phyloP scores from a whole-genome alignment of 2,888 invertebrate species.

The Machimus rusticus region DNA sequence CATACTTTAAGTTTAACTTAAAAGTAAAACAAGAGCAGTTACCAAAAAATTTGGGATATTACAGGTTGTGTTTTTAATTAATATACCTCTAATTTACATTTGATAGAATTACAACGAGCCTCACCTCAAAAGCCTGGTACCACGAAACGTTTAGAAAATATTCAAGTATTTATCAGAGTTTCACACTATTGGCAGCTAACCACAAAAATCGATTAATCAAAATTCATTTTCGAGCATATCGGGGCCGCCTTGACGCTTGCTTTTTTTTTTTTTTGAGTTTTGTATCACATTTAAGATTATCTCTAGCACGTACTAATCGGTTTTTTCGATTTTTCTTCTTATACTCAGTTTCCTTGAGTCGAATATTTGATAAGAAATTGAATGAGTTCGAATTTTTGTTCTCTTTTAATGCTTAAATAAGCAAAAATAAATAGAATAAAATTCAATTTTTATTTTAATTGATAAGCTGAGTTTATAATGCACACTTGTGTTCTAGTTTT shows the following conservation, averaged over 20 bases:
- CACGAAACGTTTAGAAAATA: not conserved
- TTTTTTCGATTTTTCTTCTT: not conserved
- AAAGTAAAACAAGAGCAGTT: not conserved
- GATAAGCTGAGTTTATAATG: not conserved
- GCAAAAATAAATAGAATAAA: not conserved
- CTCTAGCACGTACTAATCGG: not conserved
- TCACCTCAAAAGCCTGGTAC: not conserved
- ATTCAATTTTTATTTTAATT: not conserved
- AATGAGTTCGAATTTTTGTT: not conserved
- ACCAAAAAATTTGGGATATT: not conserved
- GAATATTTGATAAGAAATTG: not conserved
- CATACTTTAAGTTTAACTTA: not conserved
- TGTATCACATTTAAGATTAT: not conserved
- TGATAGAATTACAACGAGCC: not conserved
- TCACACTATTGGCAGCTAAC: not conserved
- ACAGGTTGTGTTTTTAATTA: not conserved
- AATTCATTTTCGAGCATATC: not conserved
- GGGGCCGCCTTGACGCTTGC: not conserved
- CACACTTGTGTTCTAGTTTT: not conserved
- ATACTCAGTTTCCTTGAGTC: not conserved
- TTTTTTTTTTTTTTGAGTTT: not conserved
- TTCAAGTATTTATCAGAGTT: not conserved
- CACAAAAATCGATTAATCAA: not conserved
- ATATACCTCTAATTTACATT: not conserved
- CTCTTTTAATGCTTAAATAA: not conserved